Percentiles rank a stretch among this genome's conserved stretches.
Evolutionary conservation across 2,888 invertebrate species (phyloP).

Genomic region (Bedellia somnulentella): DNA sequence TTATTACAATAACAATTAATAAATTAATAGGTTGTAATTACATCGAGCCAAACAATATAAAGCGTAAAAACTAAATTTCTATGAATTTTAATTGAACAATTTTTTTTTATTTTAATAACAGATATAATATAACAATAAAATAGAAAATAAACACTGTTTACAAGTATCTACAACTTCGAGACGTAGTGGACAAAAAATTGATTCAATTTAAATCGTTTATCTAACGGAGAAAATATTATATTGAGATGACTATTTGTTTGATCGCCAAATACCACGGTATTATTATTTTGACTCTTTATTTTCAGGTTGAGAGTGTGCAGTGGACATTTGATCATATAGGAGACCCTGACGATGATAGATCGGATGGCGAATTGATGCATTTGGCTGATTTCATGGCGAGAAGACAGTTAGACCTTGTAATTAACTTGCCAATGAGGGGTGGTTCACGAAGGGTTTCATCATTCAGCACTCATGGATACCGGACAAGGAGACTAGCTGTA

Average conservation of each 20-base stretch:
- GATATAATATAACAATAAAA: too few relatives aligned
- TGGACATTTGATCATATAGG: conserved; percentile 96
- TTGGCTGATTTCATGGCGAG: conserved; percentile 92
- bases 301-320: conserved; percentile 90
- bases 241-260: too few relatives aligned
- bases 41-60: too few relatives aligned
- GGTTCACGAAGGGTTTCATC: conserved; percentile 92
- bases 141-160: too few relatives aligned
- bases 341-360: conserved; percentile 73
- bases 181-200: too few relatives aligned
- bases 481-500: conserved; percentile 92
- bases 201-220: too few relatives aligned
- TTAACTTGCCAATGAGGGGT: conserved; percentile 96
- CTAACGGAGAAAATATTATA: too few relatives aligned
- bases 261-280: too few relatives aligned
- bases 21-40: background rate
- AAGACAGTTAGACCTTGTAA: conserved; percentile 94
- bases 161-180: too few relatives aligned
- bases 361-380: conserved; percentile 76
- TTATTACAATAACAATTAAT: background rate
- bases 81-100: too few relatives aligned
- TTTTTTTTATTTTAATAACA: too few relatives aligned
- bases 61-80: too few relatives aligned
- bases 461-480: conserved; percentile 92
- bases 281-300: background rate